These are phyloP conservation scores for Nycticebus coucang DNA, from an alignment of 2,113 vertebrate species.

Conservation along the genomic window DNA sequence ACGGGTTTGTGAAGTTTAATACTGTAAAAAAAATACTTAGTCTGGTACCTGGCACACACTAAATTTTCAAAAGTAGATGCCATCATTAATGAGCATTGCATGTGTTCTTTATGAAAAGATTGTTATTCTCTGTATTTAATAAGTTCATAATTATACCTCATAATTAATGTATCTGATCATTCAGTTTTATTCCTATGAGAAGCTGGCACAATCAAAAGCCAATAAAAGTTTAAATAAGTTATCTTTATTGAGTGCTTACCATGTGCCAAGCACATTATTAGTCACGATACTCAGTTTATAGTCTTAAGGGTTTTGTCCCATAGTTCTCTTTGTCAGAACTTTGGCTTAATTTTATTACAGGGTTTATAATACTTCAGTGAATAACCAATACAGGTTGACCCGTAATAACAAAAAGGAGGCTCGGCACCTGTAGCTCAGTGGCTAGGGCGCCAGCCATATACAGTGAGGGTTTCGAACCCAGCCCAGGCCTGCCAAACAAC, in stretches of 20 bases:
- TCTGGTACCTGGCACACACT: background rate
- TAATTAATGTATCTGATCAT: background rate
- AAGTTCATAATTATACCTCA: slow-evolving; percentile 19
- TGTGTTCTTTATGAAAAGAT: slow-evolving; percentile 27
- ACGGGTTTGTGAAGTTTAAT: slow-evolving; percentile 14
- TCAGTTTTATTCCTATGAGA: background rate
- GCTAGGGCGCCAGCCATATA: too few relatives aligned
- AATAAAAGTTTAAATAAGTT: background rate
- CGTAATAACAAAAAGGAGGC: background rate
- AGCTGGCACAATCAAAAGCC: slow-evolving; percentile 30
- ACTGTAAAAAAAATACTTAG: background rate
- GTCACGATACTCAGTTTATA: slow-evolving; percentile 1
- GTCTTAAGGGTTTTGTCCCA: background rate
- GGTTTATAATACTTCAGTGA: background rate
- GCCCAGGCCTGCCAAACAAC: too few relatives aligned
- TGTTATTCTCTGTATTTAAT: slow-evolving; percentile 30
- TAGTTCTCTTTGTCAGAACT: slow-evolving; percentile 15
- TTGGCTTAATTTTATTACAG: slow-evolving; percentile 4
- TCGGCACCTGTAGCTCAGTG: too few relatives aligned
- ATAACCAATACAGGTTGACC: background rate
- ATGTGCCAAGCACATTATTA: background rate
- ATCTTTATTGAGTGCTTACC: background rate
- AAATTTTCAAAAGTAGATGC: background rate
- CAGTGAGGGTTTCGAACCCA: too few relatives aligned
- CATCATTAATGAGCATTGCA: slow-evolving; percentile 13